Evolutionary conservation across 92 coral and sea anemone species (phyloP), one percentile per base, ranked within the genome.

Genomic region (Chrysogorgia sp.): DNA sequence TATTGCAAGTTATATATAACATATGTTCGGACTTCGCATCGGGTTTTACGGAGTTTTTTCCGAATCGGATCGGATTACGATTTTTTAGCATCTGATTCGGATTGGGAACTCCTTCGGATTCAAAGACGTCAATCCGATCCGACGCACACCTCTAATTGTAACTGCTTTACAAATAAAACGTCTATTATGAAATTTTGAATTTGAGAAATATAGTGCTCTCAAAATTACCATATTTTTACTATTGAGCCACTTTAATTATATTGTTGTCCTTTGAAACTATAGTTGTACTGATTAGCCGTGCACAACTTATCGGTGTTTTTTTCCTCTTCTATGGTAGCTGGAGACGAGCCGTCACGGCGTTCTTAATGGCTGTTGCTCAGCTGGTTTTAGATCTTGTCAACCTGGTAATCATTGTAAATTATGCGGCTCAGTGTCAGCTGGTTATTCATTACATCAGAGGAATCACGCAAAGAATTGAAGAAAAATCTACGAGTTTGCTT

Each of bases 401-500:
- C 40, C 79, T 84, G 32, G 96, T 87, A 1, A 92, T 89, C 45
- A 81, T 96, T 52, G 75, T 96, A 0, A 96, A 92, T 76, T 96
- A 83, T 77, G 89, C 97, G 49, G 97, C 96, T 0, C 97, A 92
- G 61, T 96, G 97, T 53, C 96, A 96, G 64, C 82, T 96, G 66
- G 63, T 96, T 58, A 86, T 89, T 32, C 90, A 89, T 70, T 96
- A 91, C 67, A 84, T 96, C 61, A 80, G 85, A 10, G 94, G 90
- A 45, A 89, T 96, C 49, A 85, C 83, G 13, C 52, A 90, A 23
- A 58, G 97, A 71, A 88, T 96, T 83, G 99, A 96, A 71, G 99
- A 96, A 67, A 96, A 96, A 66, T 89, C 92, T 19, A 85, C 87
- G 41, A 83, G 82, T 35, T 88, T 96, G 20, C 77, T 58, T 55